Base-by-base conservation (phyloP, 2,888 invertebrate genomes). In the Habrosyne pyritoides region DNA sequence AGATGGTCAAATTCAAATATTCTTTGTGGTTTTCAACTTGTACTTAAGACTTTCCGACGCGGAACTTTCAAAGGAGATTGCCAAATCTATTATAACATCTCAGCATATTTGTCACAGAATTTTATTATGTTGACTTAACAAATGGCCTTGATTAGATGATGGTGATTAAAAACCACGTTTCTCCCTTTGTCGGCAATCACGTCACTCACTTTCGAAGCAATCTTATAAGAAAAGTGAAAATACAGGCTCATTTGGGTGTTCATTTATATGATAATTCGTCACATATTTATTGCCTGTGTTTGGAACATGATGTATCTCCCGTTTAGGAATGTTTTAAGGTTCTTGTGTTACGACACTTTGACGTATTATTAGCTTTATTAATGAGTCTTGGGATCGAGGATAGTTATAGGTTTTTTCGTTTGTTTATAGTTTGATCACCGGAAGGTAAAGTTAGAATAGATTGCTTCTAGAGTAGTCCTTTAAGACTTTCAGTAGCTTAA, bases 211-310 rank as follows among this genome's bases (percentile, higher is more conserved):
- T 42, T 42, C 42, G 8, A 42, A 18, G 18, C 6, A 18, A 8
- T 42, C 14, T 42, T 42, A 8, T 7, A 42, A 18, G 14, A 42
- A 42, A 42, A 42, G 42, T 42, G 42, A 42, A 42, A 42, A 42
- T 42, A 6, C 8, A 12, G 2, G 42, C 18, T 42, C 8, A 18
- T 42, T 42, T 42, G 42, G 42, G 42, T 8, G 18, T 42, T 42
- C 6, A 42, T 42, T 42, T 42, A 42, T 42, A 42, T 42, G 42
- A 18, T 18, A 42, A 42, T 42, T 42, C 18, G 42, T 18, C 18
- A 42, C 18, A 42, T 42, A 42, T 42, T 42, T 42, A 42, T 42
- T 42, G 42, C 42, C n/a, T 42, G 2, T 42, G 14, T 42, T 42
- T 6, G 42, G 42, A 18, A 8, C 42, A 42, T 42, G 42, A 42